phyloP scores from a whole-genome alignment of 2,113 vertebrate genomes.

The Ardeotis arabs region DNA sequence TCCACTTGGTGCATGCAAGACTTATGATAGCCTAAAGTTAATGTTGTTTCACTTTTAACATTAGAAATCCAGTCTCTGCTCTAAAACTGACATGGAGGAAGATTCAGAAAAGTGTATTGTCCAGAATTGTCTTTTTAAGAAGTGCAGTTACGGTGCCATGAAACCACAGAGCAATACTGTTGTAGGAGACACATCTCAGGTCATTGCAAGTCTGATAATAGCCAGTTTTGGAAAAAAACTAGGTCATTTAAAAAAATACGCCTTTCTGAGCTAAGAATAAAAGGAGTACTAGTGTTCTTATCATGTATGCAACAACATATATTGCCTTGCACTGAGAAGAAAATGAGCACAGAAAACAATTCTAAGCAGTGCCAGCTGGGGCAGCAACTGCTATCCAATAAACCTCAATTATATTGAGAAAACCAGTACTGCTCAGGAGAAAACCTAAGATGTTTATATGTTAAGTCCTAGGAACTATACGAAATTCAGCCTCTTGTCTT shows the following conservation, averaged over 20 bases:
- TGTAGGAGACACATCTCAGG: neutral
- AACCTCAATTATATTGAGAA: neutral
- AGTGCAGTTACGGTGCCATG: neutral
- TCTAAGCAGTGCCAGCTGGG: neutral
- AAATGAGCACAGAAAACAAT: neutral
- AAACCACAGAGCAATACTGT: neutral
- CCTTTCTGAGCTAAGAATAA: neutral
- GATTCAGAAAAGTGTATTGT: neutral
- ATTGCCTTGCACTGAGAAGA: slow-evolving; percentile 23
- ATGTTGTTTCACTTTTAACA: slow-evolving; percentile 41
- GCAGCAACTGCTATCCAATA: neutral
- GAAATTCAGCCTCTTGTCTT: neutral
- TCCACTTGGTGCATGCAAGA: slow-evolving; percentile 19
- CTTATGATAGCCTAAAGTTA: slow-evolving; percentile 21
- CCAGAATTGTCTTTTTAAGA: neutral
- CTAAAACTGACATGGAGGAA: neutral
- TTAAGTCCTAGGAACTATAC: neutral
- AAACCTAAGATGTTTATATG: neutral
- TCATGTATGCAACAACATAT: neutral
- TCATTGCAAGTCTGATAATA: neutral
- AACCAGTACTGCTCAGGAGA: neutral
- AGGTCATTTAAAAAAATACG: neutral
- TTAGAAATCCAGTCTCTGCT: neutral
- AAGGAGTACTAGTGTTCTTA: neutral
- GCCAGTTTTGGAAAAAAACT: neutral